Percentiles rank a stretch among this genome's conserved stretches.
phyloP scores from a whole-genome alignment of 2,113 vertebrate genomes.

The Gasterosteus nipponicus region DNA sequence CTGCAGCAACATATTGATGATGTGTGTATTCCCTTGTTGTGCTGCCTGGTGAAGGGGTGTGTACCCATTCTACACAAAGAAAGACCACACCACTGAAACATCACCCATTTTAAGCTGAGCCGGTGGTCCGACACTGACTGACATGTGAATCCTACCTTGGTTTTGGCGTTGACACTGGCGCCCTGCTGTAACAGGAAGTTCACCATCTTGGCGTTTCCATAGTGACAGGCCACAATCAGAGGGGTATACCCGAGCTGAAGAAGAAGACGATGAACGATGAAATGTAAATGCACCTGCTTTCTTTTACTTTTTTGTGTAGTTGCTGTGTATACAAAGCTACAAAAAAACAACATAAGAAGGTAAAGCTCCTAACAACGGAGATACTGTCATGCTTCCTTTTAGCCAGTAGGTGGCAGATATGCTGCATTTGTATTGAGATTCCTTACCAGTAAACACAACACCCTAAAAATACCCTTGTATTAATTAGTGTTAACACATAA shows the following conservation, averaged over 20 bases:
- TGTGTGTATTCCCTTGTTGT: conserved; percentile 97
- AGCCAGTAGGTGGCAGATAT: conserved; percentile 39
- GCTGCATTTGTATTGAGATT: not conserved
- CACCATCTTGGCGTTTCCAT: conserved; percentile 97
- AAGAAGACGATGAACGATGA: conserved; percentile 16
- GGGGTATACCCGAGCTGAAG: conserved; percentile 94
- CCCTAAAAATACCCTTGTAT: not conserved
- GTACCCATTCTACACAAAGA: conserved; percentile 88
- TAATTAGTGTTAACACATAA: not conserved
- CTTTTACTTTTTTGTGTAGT: not conserved
- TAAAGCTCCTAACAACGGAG: not conserved
- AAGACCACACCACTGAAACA: not conserved
- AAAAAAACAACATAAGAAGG: not conserved
- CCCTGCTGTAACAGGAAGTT: conserved; percentile 96
- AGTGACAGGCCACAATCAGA: conserved; percentile 97
- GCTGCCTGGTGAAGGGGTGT: conserved; percentile 97
- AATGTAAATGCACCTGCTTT: not conserved
- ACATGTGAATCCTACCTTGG: conserved; percentile 84
- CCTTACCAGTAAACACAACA: not conserved
- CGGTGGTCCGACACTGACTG: not conserved
- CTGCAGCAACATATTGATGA: conserved; percentile 93
- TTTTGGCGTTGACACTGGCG: conserved; percentile 91
- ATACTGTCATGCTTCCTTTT: conserved; percentile 14
- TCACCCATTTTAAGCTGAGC: not conserved
- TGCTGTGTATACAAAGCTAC: not conserved